A percentile compares a stretch with the other conserved stretches of the same genome.
These are phyloP conservation scores for Drosophila rufa DNA, from an alignment of 1,140 invertebrate genomes.

Conservation along the genomic window DNA sequence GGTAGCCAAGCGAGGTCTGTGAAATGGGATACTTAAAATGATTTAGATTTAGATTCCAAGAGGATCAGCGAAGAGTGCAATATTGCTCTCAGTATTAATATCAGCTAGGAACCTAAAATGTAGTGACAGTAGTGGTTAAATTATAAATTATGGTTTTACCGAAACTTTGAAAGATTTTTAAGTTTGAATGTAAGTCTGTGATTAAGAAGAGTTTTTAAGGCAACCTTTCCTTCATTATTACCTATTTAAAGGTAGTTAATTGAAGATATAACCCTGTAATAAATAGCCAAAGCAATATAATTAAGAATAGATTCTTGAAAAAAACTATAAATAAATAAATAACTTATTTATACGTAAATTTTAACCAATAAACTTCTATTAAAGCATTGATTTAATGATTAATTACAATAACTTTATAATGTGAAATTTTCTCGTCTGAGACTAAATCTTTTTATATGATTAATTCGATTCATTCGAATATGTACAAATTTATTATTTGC, in stretches of 20 bases:
- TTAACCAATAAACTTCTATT: background rate
- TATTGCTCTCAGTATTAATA: background rate
- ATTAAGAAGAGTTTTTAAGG: background rate
- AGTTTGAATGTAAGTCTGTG: background rate
- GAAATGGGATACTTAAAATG: constrained; percentile 30
- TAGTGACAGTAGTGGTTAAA: too few species aligned
- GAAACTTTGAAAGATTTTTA: too few species aligned
- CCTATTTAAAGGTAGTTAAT: background rate
- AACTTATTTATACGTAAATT: background rate
- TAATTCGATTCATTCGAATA: background rate
- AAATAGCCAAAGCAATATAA: background rate
- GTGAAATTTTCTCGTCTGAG: background rate
- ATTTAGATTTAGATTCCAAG: constrained; percentile 17
- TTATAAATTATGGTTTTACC: too few species aligned
- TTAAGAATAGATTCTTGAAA: background rate
- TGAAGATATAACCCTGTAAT: too few species aligned
- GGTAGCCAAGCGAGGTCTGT: background rate
- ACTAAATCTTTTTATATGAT: background rate
- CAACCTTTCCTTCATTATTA: background rate
- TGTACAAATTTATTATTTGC: background rate
- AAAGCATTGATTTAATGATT: background rate
- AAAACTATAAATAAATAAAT: background rate
- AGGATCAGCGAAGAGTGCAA: constrained; percentile 11
- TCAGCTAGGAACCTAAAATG: background rate
- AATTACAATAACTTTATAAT: background rate